Evolutionary conservation across 2,797 vertebrate genomes (phyloP), one percentile per base, ranked within the genome.

Genomic region (Myotis pilosus): DNA sequence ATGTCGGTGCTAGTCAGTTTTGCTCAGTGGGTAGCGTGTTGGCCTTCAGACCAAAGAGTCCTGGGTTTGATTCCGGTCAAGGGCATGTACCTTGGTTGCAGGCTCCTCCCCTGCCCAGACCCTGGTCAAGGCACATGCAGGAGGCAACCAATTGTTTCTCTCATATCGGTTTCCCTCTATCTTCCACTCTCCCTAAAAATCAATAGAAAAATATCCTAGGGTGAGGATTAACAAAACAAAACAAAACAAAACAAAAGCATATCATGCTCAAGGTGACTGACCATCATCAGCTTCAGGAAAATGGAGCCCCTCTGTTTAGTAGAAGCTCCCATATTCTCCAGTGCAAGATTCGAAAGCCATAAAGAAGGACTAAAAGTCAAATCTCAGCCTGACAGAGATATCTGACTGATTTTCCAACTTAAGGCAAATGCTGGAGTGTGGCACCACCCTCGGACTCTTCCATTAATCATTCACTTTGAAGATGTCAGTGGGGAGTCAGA

Each of bases 401-500:
- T 82, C n/a, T 69, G 36, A 84, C 8, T 68, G 47, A 51, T 41
- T 62, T 62, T 38, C 19, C 19, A 79, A 92, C 92, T 83, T 89
- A 87, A 89, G 92, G 89, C 88, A 75, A 68, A 41, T 57, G 28
- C 66, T 57, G 36, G 51, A 89, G 41, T 76, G 23, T 17, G 60
- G 47, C 16, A 36, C 12, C 36, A 83, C 16, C 3, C 30, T 81
- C 22, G 16, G 85, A 64, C 28, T 92, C 96, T 82, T 90, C 55
- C 0, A 2, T 74, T 3, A 0, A 95, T 81, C 96, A 82, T 12
- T 95, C 87, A 75, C 0, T 68, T 55, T 82, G 87, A 94, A 92
- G 84, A 38, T 25, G 92, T 82, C 94, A 53, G 25, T 0, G 25
- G 95, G 91, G 96, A 90, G 87, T 83, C 93, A 94, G 87, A 95